Conservation (phyloP, 2,113 vertebrate genomes). For the Chaetodon trifascialis region DNA sequence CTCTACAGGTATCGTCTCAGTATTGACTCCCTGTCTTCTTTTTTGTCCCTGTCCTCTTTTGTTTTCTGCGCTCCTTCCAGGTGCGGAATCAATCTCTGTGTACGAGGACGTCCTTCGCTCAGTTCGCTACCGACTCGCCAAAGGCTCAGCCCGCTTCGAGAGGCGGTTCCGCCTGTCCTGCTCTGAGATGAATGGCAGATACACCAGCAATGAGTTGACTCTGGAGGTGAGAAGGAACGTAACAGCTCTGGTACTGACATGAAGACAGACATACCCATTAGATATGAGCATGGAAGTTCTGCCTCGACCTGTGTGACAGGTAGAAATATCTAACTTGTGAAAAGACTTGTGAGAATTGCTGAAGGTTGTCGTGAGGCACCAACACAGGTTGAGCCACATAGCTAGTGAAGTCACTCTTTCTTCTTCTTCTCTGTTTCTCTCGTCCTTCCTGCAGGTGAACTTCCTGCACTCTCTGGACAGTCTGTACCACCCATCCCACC, state of each 20-base stretch:
- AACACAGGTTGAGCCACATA: background rate
- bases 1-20: background rate
- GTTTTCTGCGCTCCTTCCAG: constrained; percentile 69
- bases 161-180: constrained; percentile 96
- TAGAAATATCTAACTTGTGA: background rate
- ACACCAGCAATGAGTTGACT: constrained; percentile 96
- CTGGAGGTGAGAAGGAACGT: constrained; percentile 88
- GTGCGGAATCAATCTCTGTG: constrained; percentile 96
- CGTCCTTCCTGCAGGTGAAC: constrained; percentile 85
- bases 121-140: constrained; percentile 90
- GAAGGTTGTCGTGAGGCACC: background rate
- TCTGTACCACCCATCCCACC: constrained; percentile 92
- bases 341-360: background rate
- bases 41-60: constrained; percentile 4
- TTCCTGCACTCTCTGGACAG: constrained; percentile 93
- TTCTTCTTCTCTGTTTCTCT: constrained; percentile 21
- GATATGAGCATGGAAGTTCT: background rate
- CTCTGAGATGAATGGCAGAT: constrained; percentile 98
- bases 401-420: background rate
- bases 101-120: constrained; percentile 95
- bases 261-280: background rate
- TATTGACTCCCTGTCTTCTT: constrained; percentile 29
- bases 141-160: constrained; percentile 92
- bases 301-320: background rate
- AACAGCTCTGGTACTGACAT: background rate